Percentiles rank a stretch among this genome's conserved stretches.
These are phyloP conservation scores for Phalacrocorax aristotelis DNA, from an alignment of 2,113 vertebrate species.

Conservation along the genomic window DNA sequence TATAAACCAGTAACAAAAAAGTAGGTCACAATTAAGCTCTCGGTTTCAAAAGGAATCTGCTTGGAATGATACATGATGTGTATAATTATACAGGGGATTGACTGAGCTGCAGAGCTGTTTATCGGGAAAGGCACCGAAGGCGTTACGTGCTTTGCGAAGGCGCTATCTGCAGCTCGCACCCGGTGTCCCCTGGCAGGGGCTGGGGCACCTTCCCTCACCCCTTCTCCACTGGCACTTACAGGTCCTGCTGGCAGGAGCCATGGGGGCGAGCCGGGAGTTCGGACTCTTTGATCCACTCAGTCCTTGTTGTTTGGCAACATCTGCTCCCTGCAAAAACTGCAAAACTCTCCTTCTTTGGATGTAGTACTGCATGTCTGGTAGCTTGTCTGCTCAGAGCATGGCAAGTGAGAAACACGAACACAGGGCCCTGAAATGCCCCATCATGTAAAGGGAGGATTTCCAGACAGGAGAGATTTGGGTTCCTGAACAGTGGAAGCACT, in stretches of 20 bases:
- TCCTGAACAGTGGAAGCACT: not conserved
- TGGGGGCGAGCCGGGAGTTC: not conserved
- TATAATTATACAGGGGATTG: not conserved
- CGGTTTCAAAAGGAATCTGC: not conserved
- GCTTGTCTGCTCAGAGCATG: not conserved
- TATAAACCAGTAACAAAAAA: not conserved
- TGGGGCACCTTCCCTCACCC: not conserved
- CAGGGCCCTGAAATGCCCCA: not conserved
- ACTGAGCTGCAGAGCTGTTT: not conserved
- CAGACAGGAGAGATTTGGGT: not conserved
- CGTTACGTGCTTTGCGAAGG: not conserved
- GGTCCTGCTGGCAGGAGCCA: not conserved
- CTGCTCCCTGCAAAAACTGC: not conserved
- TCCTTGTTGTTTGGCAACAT: not conserved
- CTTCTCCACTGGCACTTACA: not conserved
- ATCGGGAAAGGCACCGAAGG: not conserved
- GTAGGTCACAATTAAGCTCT: constrained; percentile 37
- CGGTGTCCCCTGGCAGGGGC: not conserved
- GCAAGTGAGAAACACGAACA: not conserved
- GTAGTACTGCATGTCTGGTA: not conserved
- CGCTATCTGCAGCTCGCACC: not conserved
- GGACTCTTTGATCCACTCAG: not conserved
- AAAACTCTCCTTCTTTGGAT: not conserved
- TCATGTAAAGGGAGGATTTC: not conserved
- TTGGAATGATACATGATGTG: not conserved